phyloP scores from a whole-genome alignment of 2,888 invertebrate species.

The Helicoverpa assulta region DNA sequence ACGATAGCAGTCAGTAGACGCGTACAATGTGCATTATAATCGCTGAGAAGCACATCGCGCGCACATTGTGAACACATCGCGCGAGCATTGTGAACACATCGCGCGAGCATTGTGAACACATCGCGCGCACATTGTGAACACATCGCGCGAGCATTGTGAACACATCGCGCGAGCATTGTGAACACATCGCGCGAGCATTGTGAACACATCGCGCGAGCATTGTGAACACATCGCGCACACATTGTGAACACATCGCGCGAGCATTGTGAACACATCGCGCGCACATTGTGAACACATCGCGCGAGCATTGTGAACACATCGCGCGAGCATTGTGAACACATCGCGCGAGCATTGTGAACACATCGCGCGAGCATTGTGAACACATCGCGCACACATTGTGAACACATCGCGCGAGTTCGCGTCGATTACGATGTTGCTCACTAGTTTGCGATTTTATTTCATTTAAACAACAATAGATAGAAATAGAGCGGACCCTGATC shows the following conservation, averaged over 20 bases:
- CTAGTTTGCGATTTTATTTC: too few relatives aligned
- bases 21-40: background rate
- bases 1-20: too few relatives aligned
- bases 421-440: background rate
- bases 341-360: conserved; percentile 10
- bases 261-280: too few relatives aligned
- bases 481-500: too few relatives aligned
- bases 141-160: conserved; percentile 16
- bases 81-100: conserved; percentile 22
- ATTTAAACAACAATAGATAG: too few relatives aligned
- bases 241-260: conserved; percentile 24
- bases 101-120: conserved; percentile 10
- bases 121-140: background rate
- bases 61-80: conserved; percentile 19
- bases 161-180: too few relatives aligned
- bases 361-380: too few relatives aligned
- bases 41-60: conserved; percentile 5
- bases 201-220: too few relatives aligned
- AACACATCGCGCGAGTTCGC: conserved; percentile 12
- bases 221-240: conserved; percentile 10
- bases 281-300: too few relatives aligned
- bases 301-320: conserved; percentile 22
- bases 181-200: conserved; percentile 10
- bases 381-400: conserved; percentile 15
- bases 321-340: conserved; percentile 15